Evolutionary conservation across 1,140 invertebrate species (phyloP).

Genomic region (Physella acuta): DNA sequence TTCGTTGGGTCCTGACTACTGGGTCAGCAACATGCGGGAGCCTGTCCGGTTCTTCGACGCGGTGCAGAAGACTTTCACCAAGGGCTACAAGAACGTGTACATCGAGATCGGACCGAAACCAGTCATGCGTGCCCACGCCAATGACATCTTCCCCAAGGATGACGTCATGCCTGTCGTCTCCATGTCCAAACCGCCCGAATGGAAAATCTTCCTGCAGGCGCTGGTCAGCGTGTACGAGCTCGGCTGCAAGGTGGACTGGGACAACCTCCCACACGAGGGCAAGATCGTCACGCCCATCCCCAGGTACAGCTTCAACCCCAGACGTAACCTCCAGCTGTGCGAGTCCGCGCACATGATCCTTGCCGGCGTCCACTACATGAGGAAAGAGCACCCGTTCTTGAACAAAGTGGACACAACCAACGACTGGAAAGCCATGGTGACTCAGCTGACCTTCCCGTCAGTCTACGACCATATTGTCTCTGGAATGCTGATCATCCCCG

Average conservation of each 20-base stretch:
- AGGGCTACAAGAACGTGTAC: slow-evolving; percentile 31
- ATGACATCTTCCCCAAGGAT: slow-evolving; percentile 30
- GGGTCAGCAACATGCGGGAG: slow-evolving; percentile 36
- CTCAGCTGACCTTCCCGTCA: slow-evolving; percentile 15
- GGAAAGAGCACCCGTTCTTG: slow-evolving; percentile 24
- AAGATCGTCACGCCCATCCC: slow-evolving; percentile 24
- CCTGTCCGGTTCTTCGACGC: slow-evolving; percentile 34
- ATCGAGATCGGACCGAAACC: slow-evolving; percentile 45
- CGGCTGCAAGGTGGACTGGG: slow-evolving; percentile 30
- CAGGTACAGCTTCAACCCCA: slow-evolving; percentile 27
- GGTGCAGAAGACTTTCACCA: slow-evolving; percentile 20
- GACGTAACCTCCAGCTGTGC: slow-evolving; percentile 11
- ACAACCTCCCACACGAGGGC: slow-evolving; percentile 14
- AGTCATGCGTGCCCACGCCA: slow-evolving; percentile 31
- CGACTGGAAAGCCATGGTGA: slow-evolving; percentile 20
- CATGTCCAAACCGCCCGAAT: slow-evolving; percentile 34
- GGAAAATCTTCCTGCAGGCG: slow-evolving; percentile 23
- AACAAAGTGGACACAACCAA: slow-evolving; percentile 12
- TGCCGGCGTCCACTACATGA: slow-evolving; percentile 18
- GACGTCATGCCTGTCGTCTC: slow-evolving; percentile 30
- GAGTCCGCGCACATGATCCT: slow-evolving; percentile 9
- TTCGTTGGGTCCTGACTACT: slow-evolving; percentile 27
- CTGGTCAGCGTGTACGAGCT: slow-evolving; percentile 21
- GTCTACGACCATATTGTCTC: slow-evolving; percentile 32
- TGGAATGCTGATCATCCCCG: slow-evolving; percentile 28